Conservation (phyloP, 2,888 invertebrate genomes). For the Agonum fuliginosum region DNA sequence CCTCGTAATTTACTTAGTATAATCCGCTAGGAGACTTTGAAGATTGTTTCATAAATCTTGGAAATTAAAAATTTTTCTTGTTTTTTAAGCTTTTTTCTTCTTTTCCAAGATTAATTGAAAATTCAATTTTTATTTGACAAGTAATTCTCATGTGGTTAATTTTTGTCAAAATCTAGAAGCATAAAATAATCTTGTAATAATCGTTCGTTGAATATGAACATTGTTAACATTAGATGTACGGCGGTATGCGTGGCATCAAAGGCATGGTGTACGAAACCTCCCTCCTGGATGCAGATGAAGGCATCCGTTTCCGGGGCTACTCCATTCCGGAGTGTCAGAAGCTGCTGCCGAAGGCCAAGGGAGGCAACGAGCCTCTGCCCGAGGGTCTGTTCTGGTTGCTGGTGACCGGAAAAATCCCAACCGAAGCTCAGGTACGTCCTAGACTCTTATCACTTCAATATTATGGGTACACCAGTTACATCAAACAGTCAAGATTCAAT, state of each 20-base stretch:
- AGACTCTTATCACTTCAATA: slow-evolving; percentile 68
- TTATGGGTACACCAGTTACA: neutral
- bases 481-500: no score
- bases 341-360: slow-evolving; percentile 86
- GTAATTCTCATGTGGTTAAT: no score
- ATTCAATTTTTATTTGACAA: no score
- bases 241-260: slow-evolving; percentile 97
- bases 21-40: no score
- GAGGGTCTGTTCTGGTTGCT: slow-evolving; percentile 97
- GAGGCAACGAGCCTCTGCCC: slow-evolving; percentile 90
- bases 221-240: slow-evolving; percentile 82
- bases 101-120: no score
- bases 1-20: no score
- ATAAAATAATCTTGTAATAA: no score
- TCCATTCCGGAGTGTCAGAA: slow-evolving; percentile 96
- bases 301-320: slow-evolving; percentile 94
- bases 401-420: slow-evolving; percentile 92
- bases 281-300: slow-evolving; percentile 95
- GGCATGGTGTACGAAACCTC: slow-evolving; percentile 97
- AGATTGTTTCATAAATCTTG: no score
- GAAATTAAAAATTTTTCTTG: no score
- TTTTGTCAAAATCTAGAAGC: no score
- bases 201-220: neutral
- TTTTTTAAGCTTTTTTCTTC: no score
- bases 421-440: slow-evolving; percentile 85